Evolutionary conservation across 92 coral and sea anemone species (phyloP), one percentile per base, ranked within the genome.

Genomic region (Pocillopora grandis): DNA sequence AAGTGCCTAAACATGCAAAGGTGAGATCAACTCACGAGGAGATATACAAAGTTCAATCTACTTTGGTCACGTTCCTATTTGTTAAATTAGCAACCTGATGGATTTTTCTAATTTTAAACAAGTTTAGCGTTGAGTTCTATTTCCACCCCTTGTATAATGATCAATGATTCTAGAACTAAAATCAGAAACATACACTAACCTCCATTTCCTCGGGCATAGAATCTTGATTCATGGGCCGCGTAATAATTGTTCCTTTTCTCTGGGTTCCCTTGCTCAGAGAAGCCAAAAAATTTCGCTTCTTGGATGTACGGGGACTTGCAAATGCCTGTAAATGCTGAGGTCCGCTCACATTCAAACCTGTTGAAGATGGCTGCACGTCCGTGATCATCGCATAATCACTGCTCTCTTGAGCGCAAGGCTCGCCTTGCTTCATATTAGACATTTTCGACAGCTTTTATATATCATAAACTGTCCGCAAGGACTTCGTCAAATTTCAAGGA

Each of bases 171-270:
- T 31, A 10, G 49, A 27, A 75, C 31, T 21, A 15, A 57, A 58
- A 14, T 58, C 9, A 3, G 12, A 19, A 10, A 21, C 5, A 19
- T 36, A 37, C 31, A 64, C 87, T 75, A 66, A 84, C 88, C 27
- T 84, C 88, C 3, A 52, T n/a, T 36, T 84, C 88, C 61, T 76
- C 88, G 6, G 73, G 17, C 79, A 76, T 55, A 7, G 66, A 70
- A 5, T 77, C 88, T 20, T 66, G 82, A 31, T 76, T 84, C 57
- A 84, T 65, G 31, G 82, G 81, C 57, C 88, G 75, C 5, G 88
- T 84, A 13, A 84, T 84, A 0, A 84, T 37, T 2, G 88, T 77
- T 20, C 82, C 82, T 36, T 68, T 84, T 58, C 59, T 76, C 65
- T 37, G 62, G 33, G 81, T 8, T 56, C 77, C 82, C 31, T 68